Conservation (phyloP, 2,797 vertebrate species). For the Pyrrhura leucotis region DNA sequence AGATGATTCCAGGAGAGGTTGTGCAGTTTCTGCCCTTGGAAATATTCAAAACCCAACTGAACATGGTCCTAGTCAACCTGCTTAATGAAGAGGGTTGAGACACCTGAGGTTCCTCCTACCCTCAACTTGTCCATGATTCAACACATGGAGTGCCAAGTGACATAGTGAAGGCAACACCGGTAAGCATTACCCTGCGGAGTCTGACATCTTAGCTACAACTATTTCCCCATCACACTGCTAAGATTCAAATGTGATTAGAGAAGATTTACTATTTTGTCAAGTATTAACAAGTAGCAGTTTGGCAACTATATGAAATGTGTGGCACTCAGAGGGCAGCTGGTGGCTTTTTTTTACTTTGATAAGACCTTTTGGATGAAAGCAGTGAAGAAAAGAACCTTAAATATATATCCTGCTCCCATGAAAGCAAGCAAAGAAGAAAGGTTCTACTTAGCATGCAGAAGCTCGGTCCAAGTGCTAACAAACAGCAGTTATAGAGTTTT, state of each 20-base stretch:
- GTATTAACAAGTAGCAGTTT: neutral
- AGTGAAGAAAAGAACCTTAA: neutral
- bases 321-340: neutral
- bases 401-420: neutral
- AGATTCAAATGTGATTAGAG: neutral
- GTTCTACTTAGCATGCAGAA: neutral
- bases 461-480: neutral
- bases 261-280: neutral
- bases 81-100: neutral
- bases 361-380: neutral
- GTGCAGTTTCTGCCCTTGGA: neutral
- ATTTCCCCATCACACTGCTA: neutral
- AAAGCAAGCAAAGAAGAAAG: neutral
- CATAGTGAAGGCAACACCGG: neutral
- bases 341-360: neutral
- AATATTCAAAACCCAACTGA: neutral
- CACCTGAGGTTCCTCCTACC: neutral
- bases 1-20: neutral
- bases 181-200: neutral
- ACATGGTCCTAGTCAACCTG: neutral
- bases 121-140: neutral
- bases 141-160: neutral
- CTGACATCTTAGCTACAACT: neutral
- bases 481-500: neutral
- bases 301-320: neutral